Evolutionary conservation across 1,140 invertebrate genomes (phyloP).

Genomic region (Sogatella furcifera): DNA sequence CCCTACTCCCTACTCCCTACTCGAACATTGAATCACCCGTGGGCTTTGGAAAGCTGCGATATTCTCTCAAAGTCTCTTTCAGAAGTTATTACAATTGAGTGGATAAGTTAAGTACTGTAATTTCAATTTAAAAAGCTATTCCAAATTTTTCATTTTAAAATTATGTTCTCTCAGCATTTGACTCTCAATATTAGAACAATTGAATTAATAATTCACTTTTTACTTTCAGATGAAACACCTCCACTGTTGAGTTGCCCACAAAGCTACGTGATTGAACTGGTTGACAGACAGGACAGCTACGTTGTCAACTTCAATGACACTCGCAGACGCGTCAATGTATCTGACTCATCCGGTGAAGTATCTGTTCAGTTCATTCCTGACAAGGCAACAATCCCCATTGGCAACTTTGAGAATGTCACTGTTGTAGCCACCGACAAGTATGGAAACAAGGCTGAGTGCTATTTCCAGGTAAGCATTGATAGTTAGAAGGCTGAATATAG

Average conservation of each 20-base stretch:
- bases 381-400: conserved; percentile 73
- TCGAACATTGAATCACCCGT: too few species aligned
- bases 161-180: too few species aligned
- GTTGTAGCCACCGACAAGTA: conserved; percentile 80
- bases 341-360: conserved; percentile 83
- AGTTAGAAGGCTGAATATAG: too few species aligned
- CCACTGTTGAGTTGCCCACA: conserved; percentile 89
- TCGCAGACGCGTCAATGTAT: conserved; percentile 68
- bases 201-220: conserved; percentile 1
- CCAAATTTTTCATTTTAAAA: too few species aligned
- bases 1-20: too few species aligned
- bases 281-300: conserved; percentile 82
- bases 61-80: too few species aligned
- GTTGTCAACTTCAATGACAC: conserved; percentile 90
- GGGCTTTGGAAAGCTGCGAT: too few species aligned
- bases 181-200: neutral
- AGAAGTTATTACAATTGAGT: too few species aligned
- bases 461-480: conserved; percentile 73
- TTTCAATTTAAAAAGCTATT: too few species aligned
- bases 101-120: too few species aligned
- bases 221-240: conserved; percentile 68
- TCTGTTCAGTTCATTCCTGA: conserved; percentile 74
- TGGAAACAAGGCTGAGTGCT: conserved; percentile 80
- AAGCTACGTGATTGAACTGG: conserved; percentile 87
- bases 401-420: conserved; percentile 89